Percentiles rank a stretch among this genome's conserved stretches.
Evolutionary conservation across 2,113 vertebrate species (phyloP).

Genomic region (Vireo altiloquus): DNA sequence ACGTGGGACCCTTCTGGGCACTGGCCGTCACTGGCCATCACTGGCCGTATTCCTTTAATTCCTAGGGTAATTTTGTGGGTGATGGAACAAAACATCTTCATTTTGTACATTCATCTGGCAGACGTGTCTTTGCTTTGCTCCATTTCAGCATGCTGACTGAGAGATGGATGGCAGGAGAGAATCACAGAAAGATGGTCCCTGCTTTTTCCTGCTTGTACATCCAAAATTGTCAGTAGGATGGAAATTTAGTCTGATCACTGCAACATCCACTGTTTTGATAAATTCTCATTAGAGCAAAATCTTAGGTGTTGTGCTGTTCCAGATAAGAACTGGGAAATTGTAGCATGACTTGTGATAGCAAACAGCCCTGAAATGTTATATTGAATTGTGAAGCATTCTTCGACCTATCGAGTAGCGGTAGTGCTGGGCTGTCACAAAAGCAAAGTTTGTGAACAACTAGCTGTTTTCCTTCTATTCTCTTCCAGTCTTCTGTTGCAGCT

Average conservation of each 20-base stretch:
- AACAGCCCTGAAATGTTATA: background rate
- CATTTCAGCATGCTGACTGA: background rate
- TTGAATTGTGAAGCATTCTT: background rate
- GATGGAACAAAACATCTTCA: background rate
- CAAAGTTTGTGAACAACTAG: background rate
- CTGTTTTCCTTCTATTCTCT: background rate
- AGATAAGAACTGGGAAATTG: background rate
- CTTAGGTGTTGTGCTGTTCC: background rate
- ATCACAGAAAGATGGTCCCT: background rate
- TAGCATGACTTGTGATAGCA: background rate
- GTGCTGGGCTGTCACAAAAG: background rate
- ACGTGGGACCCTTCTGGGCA: background rate
- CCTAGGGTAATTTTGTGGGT: too few relatives aligned
- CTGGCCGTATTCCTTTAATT: background rate
- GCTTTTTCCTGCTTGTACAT: background rate
- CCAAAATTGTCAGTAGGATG: background rate
- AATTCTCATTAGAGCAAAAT: background rate
- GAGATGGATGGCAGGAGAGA: background rate
- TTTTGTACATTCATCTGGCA: background rate
- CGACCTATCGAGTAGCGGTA: background rate
- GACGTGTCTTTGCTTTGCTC: background rate
- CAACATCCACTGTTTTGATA: background rate
- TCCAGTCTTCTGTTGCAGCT: background rate
- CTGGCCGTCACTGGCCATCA: rapidly evolving
- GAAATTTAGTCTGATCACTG: background rate